Base-by-base conservation (phyloP, 2,797 vertebrate genomes). In the Enteromius radiatus region DNA sequence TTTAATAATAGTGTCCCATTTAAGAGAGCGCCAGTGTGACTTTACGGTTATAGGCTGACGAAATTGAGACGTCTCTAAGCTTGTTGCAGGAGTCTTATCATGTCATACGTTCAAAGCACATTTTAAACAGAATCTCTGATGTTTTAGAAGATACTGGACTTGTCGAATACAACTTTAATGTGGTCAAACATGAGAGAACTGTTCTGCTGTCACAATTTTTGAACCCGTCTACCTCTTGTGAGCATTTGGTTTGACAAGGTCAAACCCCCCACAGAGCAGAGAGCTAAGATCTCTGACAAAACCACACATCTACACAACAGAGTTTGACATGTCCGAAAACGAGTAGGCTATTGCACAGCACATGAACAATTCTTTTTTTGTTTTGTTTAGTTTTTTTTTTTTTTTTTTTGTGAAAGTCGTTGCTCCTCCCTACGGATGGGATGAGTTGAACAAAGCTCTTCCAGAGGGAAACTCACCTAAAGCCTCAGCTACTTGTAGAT, bases 211-310 rank as follows among this genome's bases (percentile, higher is more conserved):
- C 52, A 56, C 8, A 64, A 75, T 75, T 76, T 71, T 70, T 81
- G 56, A 78, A 73, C 41, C 33, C 26, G 11, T 82, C 74, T 75
- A 68, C 65, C 43, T 78, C 52, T 65, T 85, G 49, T 45, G 64
- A 68, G 75, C 14, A n/a, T 74, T 76, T 61, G 56, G 61, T 73
- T 83, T 74, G 80, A 69, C 75, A 83, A 41, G 54, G 28, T 84
- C 73, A 80, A 52, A 67, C 86, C 75, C 84, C 86, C 85, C 85
- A 84, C 81, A 85, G 89, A 88, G 76, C 84, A 79, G 85, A 79
- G 85, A 47, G 76, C 28, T 26, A 31, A 69, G 19, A 49, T 77
- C 73, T 82, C 81, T 41, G 52, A 61, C 65, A 78, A 78, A 80
- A 83, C 52, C 81, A 84, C 69, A 86, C 28, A 85, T 71, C 28